Evolutionary conservation across 2,888 invertebrate species (phyloP).

Genomic region (Willowsia nigromaculata): DNA sequence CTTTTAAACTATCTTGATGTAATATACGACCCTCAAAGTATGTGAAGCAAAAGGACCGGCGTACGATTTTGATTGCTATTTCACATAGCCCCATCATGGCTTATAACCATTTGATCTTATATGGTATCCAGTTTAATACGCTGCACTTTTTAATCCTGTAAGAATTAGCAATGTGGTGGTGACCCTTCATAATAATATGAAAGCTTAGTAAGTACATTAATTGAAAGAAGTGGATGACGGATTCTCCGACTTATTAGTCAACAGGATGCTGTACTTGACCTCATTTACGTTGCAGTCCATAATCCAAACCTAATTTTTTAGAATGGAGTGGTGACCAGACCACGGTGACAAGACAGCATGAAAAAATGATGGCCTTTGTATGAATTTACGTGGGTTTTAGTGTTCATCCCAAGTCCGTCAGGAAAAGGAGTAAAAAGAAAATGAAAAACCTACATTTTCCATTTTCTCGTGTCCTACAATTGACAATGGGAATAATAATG

Average conservation of each 20-base stretch:
- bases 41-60: too few relatives aligned
- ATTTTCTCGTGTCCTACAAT: slow-evolving; percentile 23
- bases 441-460: slow-evolving; percentile 17
- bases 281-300: background rate
- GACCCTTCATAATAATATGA: background rate
- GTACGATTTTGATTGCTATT: too few relatives aligned
- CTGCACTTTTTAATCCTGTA: background rate
- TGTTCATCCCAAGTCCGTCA: background rate
- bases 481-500: slow-evolving; percentile 16
- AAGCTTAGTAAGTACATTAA: too few relatives aligned
- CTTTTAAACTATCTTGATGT: too few relatives aligned
- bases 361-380: background rate
- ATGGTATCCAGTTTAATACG: background rate
- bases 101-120: background rate
- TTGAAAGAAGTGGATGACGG: background rate
- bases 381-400: background rate
- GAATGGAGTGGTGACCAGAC: background rate
- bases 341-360: background rate
- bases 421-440: background rate
- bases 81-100: too few relatives aligned
- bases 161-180: background rate
- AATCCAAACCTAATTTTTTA: background rate
- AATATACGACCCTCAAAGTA: too few relatives aligned
- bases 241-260: background rate
- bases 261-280: background rate